Conservation (phyloP, 2,797 vertebrate genomes). For the Leuciscus waleckii region DNA sequence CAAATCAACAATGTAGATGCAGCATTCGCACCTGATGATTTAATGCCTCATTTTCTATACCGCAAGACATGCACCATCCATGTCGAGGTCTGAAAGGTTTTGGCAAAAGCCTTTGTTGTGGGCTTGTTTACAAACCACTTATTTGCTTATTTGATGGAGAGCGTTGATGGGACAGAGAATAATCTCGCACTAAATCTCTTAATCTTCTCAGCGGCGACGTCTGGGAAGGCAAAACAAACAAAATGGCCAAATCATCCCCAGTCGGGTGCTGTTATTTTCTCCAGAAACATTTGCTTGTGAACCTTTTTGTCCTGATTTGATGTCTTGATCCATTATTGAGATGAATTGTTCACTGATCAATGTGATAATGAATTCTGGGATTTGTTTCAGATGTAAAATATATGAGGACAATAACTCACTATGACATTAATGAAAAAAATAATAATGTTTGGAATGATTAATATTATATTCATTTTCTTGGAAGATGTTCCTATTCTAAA, state of each 20-base stretch:
- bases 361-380: slow-evolving; percentile 31
- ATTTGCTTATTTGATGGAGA: slow-evolving; percentile 59
- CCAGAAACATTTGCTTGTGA: neutral
- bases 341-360: slow-evolving; percentile 23
- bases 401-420: slow-evolving; percentile 7
- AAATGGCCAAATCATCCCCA: slow-evolving; percentile 62
- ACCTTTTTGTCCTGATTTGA: neutral
- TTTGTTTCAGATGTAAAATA: slow-evolving; percentile 2
- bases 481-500: neutral
- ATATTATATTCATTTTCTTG: neutral
- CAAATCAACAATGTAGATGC: neutral
- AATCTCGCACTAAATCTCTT: slow-evolving; percentile 75
- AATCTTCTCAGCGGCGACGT: slow-evolving; percentile 77
- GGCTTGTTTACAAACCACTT: slow-evolving; percentile 51
- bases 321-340: neutral
- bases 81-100: slow-evolving; percentile 54
- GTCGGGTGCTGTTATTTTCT: slow-evolving; percentile 5
- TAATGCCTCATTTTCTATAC: neutral
- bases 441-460: neutral
- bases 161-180: slow-evolving; percentile 67
- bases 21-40: neutral
- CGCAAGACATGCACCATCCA: slow-evolving; percentile 36
- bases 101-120: slow-evolving; percentile 26
- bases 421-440: slow-evolving; percentile 11
- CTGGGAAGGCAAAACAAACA: slow-evolving; percentile 80